A percentile compares a stretch with the other conserved stretches of the same genome.
phyloP scores from a whole-genome alignment of 2,797 vertebrate genomes.

The Onychomys leucogaster region DNA sequence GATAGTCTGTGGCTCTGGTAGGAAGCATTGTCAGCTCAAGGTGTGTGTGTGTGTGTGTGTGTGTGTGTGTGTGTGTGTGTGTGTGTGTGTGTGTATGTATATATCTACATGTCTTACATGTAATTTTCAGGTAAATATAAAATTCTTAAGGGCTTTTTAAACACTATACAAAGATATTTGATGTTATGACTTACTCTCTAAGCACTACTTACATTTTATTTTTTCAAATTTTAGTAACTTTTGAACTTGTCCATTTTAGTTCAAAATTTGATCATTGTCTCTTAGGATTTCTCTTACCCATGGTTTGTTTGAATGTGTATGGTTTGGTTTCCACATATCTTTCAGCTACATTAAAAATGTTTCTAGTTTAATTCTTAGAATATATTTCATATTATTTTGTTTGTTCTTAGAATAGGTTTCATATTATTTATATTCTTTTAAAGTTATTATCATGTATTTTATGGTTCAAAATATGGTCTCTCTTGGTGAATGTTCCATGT shows the following conservation, averaged over 20 bases:
- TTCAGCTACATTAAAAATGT: background rate
- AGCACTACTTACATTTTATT: background rate
- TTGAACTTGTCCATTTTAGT: constrained; percentile 2
- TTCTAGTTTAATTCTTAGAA: constrained; percentile 47
- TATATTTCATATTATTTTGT: background rate
- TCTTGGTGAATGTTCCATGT: constrained; percentile 1
- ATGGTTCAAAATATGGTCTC: background rate
- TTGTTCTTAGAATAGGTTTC: constrained; percentile 10
- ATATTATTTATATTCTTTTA: background rate
- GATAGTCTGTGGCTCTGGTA: background rate
- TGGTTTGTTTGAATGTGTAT: background rate
- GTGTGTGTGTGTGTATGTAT: background rate
- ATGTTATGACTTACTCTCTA: constrained; percentile 27
- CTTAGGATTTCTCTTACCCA: background rate
- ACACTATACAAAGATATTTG: background rate
- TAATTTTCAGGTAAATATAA: background rate
- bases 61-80: background rate
- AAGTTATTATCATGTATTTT: background rate
- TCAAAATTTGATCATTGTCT: background rate
- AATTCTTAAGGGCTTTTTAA: background rate
- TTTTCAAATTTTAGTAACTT: background rate
- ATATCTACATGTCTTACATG: too few species aligned
- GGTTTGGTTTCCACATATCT: background rate
- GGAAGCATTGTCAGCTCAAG: background rate
- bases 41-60: background rate